These are phyloP conservation scores for Tetanocera ferruginea DNA, from an alignment of 2,888 invertebrate genomes.

Conservation along the genomic window DNA sequence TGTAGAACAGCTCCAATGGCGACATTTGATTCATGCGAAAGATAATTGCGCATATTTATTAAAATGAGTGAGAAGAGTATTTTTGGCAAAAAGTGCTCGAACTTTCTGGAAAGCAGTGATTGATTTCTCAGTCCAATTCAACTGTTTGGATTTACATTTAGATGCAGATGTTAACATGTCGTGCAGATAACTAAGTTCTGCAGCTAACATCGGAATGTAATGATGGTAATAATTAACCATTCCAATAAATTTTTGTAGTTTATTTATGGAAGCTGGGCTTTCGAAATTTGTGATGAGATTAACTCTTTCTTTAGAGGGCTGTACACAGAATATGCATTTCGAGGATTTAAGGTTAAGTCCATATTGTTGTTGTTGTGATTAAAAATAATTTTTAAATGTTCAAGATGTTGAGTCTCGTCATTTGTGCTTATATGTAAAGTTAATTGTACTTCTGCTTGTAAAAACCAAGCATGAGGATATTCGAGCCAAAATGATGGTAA, in stretches of 20 bases:
- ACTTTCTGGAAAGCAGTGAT: too few species aligned
- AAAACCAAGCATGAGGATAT: too few species aligned
- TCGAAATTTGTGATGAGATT: neutral
- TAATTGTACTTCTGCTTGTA: too few species aligned
- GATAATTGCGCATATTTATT: neutral
- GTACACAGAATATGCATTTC: neutral
- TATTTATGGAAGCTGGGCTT: neutral
- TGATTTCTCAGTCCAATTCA: too few species aligned
- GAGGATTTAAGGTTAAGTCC: neutral
- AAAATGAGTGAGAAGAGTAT: neutral
- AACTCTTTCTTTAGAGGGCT: neutral
- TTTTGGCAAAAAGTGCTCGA: too few species aligned
- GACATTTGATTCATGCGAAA: too few species aligned
- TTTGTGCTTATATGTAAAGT: neutral
- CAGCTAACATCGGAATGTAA: neutral
- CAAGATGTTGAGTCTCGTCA: neutral
- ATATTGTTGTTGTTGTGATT: too few species aligned
- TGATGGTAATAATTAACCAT: neutral
- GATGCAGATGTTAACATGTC: too few species aligned
- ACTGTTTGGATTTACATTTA: too few species aligned
- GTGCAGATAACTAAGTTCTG: too few species aligned
- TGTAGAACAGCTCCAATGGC: too few species aligned
- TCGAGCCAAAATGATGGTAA: too few species aligned
- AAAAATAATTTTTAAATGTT: neutral
- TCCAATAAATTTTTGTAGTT: neutral